Base-by-base conservation (phyloP, 2,888 invertebrate species). In the Agrochola lota region DNA sequence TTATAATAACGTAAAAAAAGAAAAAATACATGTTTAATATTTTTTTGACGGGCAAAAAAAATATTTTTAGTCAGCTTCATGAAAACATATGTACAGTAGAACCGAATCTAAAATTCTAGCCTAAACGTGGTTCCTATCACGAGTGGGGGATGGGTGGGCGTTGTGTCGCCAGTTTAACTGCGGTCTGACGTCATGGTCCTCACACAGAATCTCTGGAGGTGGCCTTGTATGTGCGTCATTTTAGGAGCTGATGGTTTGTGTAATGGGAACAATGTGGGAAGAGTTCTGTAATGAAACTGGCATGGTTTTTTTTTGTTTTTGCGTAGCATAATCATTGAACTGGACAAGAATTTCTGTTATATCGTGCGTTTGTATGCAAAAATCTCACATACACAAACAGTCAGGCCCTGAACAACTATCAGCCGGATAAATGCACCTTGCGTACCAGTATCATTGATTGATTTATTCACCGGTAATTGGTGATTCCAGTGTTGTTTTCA, bases 171-270 rank as follows among this genome's bases (percentile, higher is more conserved):
- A 78, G 78, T 66, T 67, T 57, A 69, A 60, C 70, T 64, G 66
- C 26, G 59, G 49, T 35, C 26, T 84, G 84, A 87, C 87, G 87
- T 87, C 87, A 84, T 63, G 67, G 40, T 17, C 43, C 75, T 78
- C 75, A 78, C 84, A 79, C 75, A 71, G 67, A 68, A 76, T 60
- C 57, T 26, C 71, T 78, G 84, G 74, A 81, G 87, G 79, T 57
- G 73, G 78, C 66, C 43, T 55, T 35, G 46, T 64, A 43, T 17
- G 46, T 78, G 69, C 79, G 85, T 82, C 85, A 82, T 68, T 26
- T 63, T 62, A n/a, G 55, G 57, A 63, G 12, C 70, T 63, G 80
- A 60, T 55, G 74, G 52, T 46, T 71, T 75, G 52, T 68, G 60
- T 71, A 81, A 81, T 49, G 60, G 46, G 43, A 17, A 49, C 11